Percentiles rank a stretch among this genome's conserved stretches.
Evolutionary conservation across 2,797 vertebrate genomes (phyloP).

Genomic region (Cyclopterus lumpus): DNA sequence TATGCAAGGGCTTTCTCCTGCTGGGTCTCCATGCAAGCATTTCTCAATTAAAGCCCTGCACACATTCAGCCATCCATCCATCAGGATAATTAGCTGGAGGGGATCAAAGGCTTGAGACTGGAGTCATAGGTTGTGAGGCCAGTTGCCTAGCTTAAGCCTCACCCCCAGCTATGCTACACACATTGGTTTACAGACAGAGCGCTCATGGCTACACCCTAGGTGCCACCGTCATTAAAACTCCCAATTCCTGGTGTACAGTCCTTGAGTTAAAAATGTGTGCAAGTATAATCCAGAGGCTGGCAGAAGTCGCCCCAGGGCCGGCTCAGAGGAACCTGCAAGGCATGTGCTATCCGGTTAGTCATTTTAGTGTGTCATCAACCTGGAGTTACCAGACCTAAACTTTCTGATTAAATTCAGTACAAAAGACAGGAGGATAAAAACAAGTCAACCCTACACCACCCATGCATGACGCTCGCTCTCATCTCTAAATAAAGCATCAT

Average conservation of each 20-base stretch:
- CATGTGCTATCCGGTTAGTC: conserved; percentile 49
- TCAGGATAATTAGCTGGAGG: conserved; percentile 72
- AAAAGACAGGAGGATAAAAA: conserved; percentile 23
- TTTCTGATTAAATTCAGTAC: conserved; percentile 42
- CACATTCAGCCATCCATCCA: conserved; percentile 58
- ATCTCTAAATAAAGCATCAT: conserved; percentile 15
- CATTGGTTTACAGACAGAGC: conserved; percentile 48
- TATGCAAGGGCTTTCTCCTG: conserved; percentile 65
- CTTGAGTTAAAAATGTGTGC: conserved; percentile 41
- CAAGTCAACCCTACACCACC: conserved; percentile 3
- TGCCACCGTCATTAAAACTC: conserved; percentile 37
- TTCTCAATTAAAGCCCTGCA: conserved; percentile 70
- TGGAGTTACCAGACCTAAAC: conserved; percentile 38
- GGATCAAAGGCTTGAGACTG: conserved; percentile 75
- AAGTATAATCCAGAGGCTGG: conserved; percentile 61
- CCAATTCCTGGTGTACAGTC: conserved; percentile 21
- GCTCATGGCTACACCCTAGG: conserved; percentile 25
- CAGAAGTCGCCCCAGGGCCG: conserved; percentile 42
- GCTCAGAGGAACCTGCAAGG: conserved; percentile 34
- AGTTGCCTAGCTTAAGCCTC: conserved; percentile 44
- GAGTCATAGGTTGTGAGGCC: conserved; percentile 58
- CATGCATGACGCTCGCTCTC: conserved; percentile 19
- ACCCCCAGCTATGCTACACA: conserved; percentile 36
- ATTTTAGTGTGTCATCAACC: conserved; percentile 63
- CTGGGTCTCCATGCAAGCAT: conserved; percentile 62